A percentile compares a stretch with the other conserved stretches of the same genome.
phyloP scores from a whole-genome alignment of 1,140 invertebrate species.

The Zaprionus taronus region DNA sequence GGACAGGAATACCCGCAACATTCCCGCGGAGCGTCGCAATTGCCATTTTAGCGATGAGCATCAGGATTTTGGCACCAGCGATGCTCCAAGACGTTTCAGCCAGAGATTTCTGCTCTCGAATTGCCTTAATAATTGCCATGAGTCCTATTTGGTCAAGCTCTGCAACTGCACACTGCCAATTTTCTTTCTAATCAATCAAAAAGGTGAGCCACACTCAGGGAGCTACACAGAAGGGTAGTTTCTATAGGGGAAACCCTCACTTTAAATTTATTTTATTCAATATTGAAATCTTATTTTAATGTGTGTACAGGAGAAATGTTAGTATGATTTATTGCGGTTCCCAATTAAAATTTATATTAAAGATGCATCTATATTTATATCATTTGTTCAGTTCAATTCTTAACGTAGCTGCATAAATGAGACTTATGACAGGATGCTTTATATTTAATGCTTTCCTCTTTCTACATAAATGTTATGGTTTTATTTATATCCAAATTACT shows the following conservation, averaged over 20 bases:
- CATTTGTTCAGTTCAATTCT: background rate
- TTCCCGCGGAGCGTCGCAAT: slow-evolving; percentile 55
- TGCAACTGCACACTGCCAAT: slow-evolving; percentile 74
- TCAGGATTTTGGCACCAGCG: slow-evolving; percentile 50
- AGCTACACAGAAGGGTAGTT: background rate
- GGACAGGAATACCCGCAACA: slow-evolving; percentile 50
- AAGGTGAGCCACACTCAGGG: slow-evolving; percentile 32
- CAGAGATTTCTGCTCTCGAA: slow-evolving; percentile 55
- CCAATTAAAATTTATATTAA: too few relatives aligned
- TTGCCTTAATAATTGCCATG: slow-evolving; percentile 69
- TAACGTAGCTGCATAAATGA: background rate
- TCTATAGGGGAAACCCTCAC: background rate
- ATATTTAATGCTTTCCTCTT: background rate
- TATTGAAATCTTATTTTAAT: too few relatives aligned
- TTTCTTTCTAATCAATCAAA: slow-evolving; percentile 62
- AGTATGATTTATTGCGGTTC: too few relatives aligned
- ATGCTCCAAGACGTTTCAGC: slow-evolving; percentile 36
- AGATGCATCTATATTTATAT: too few relatives aligned
- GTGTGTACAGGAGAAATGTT: too few relatives aligned
- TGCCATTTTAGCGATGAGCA: slow-evolving; percentile 66
- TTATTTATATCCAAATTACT: background rate
- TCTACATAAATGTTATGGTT: background rate
- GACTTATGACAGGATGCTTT: background rate
- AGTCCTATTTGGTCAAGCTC: slow-evolving; percentile 64
- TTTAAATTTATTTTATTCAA: too few relatives aligned